Conservation (phyloP, 1,140 invertebrate genomes). For the Monomorium pharaonis region DNA sequence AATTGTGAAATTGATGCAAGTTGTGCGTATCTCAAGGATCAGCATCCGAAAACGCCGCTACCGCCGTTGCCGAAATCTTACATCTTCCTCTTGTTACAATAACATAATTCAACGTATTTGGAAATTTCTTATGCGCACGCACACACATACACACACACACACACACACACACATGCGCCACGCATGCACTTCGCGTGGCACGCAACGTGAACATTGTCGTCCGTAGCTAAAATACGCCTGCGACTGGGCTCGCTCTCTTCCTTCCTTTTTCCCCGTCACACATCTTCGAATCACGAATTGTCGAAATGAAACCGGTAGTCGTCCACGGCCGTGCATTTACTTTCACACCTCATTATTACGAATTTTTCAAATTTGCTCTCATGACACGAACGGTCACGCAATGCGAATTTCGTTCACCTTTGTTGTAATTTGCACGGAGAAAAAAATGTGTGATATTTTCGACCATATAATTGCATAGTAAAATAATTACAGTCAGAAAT, state of each 20-base stretch:
- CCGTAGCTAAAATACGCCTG: constrained; percentile 23
- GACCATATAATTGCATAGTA: too few relatives aligned
- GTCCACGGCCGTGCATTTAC: constrained; percentile 26
- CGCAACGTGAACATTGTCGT: constrained; percentile 51
- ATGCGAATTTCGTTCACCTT: not conserved
- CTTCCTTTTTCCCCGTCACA: constrained; percentile 2
- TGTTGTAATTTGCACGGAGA: not conserved
- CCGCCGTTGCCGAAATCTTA: not conserved
- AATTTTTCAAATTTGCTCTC: not conserved
- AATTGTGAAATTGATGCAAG: not conserved
- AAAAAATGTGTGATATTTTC: too few relatives aligned
- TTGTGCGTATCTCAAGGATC: constrained; percentile 28
- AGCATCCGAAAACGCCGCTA: not conserved
- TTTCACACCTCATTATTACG: constrained; percentile 29
- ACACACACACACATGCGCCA: constrained; percentile 9
- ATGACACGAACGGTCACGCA: not conserved
- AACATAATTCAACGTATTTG: constrained; percentile 57
- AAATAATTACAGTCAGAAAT: too few relatives aligned
- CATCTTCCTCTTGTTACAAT: constrained; percentile 58
- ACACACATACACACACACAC: too few relatives aligned
- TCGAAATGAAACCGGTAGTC: constrained; percentile 34
- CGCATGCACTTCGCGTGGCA: constrained; percentile 58
- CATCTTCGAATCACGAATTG: constrained; percentile 42
- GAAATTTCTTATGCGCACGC: constrained; percentile 34
- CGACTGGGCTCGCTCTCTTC: constrained; percentile 28